Evolutionary conservation across 1,140 invertebrate species (phyloP).

Genomic region (Tenebrio molitor): DNA sequence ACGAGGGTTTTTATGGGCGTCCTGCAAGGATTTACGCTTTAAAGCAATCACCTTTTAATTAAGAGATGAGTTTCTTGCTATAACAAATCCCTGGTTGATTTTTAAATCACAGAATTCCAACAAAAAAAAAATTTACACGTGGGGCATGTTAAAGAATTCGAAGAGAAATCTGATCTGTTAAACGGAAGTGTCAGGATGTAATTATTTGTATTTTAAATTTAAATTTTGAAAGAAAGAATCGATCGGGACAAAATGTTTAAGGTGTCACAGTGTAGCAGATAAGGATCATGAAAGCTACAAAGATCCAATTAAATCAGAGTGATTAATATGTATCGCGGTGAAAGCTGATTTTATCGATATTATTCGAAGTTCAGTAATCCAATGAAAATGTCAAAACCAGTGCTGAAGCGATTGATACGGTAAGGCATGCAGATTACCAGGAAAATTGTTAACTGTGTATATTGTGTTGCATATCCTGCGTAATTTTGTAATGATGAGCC

Average conservation of each 20-base stretch:
- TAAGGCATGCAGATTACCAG: no score
- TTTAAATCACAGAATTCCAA: no score
- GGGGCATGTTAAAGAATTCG: no score
- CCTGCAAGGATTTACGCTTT: slow-evolving; percentile 2
- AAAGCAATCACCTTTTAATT: slow-evolving; percentile 1
- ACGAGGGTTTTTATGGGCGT: slow-evolving; percentile 8
- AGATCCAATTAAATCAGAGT: background rate
- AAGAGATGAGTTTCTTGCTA: no score
- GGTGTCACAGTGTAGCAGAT: background rate
- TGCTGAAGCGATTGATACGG: background rate
- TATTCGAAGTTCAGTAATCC: background rate
- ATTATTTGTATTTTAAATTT: background rate
- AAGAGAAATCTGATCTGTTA: no score
- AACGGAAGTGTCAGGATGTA: no score
- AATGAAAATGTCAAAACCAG: background rate
- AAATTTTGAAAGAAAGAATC: slow-evolving; percentile 12
- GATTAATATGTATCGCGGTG: background rate
- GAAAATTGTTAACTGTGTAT: no score
- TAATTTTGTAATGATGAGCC: no score
- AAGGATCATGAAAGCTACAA: background rate
- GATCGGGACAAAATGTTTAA: background rate
- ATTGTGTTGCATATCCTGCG: no score
- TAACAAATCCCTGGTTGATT: no score
- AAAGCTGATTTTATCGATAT: slow-evolving; percentile 7
- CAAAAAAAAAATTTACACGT: no score